Conservation (phyloP, 2,113 vertebrate genomes). For the Periophthalmodon schlosseri region DNA sequence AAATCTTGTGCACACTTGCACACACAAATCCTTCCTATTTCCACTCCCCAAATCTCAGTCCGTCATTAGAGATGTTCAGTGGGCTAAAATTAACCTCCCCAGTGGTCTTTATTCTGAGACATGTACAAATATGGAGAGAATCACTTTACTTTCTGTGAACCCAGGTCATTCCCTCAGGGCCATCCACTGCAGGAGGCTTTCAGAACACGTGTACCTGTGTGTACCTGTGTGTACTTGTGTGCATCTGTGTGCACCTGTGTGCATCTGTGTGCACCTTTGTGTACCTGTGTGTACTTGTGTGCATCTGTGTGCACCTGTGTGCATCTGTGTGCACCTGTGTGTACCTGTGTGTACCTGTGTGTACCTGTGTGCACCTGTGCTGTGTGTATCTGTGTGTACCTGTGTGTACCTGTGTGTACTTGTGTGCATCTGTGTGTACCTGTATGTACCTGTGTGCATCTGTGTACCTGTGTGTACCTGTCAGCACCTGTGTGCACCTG, state of each 20-base stretch:
- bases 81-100: conserved; percentile 7
- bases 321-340: too few species aligned
- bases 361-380: too few species aligned
- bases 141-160: conserved; percentile 9
- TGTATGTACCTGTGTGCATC: too few species aligned
- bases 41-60: background rate
- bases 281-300: too few species aligned
- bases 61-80: background rate
- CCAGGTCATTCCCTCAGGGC: conserved; percentile 10
- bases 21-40: background rate
- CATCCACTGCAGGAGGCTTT: conserved; percentile 9
- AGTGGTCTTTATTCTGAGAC: background rate
- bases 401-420: too few species aligned
- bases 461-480: too few species aligned
- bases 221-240: background rate
- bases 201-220: background rate
- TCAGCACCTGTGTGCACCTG: too few species aligned
- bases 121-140: background rate
- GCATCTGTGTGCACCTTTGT: background rate
- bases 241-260: background rate
- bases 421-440: too few species aligned
- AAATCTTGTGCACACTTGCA: background rate
- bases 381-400: too few species aligned
- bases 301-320: too few species aligned
- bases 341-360: too few species aligned